A percentile compares a stretch with the other conserved stretches of the same genome.
phyloP scores from a whole-genome alignment of 2,113 vertebrate species.

The Eretmochelys imbricata region DNA sequence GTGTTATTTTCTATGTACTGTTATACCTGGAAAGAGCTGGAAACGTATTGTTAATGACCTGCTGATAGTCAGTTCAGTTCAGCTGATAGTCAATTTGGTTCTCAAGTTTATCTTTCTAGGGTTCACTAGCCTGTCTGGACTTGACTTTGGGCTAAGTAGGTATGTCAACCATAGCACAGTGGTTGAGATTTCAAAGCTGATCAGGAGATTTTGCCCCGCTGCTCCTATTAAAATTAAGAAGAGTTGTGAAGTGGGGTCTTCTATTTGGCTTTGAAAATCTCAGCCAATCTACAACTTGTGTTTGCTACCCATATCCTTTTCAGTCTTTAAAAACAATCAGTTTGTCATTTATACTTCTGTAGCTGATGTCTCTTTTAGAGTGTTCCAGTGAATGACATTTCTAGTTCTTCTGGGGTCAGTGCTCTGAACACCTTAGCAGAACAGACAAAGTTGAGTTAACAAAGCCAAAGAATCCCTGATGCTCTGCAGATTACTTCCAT shows the following conservation, averaged over 20 bases:
- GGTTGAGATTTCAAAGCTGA: not conserved
- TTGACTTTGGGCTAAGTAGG: not conserved
- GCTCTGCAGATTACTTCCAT: not conserved
- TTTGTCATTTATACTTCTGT: not conserved
- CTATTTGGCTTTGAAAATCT: not conserved
- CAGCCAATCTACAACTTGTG: not conserved
- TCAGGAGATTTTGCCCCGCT: not conserved
- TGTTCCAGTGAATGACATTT: not conserved
- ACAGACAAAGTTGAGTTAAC: not conserved
- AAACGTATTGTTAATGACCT: not conserved
- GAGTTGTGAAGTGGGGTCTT: not conserved
- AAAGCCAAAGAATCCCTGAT: not conserved
- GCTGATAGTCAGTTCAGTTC: not conserved
- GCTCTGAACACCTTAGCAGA: too few relatives aligned
- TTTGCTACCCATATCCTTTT: not conserved
- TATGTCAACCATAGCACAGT: not conserved
- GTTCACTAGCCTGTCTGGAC: not conserved
- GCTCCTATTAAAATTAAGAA: not conserved
- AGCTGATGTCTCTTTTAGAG: not conserved
- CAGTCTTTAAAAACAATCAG: not conserved
- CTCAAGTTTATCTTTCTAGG: not conserved
- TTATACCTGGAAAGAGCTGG: not conserved
- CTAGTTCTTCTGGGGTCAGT: not conserved
- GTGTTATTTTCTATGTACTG: not conserved
- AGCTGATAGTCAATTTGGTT: not conserved